Percentiles rank a stretch among this genome's conserved stretches.
Conservation (phyloP, 2,113 vertebrate genomes). For the Lycaon pictus region DNA sequence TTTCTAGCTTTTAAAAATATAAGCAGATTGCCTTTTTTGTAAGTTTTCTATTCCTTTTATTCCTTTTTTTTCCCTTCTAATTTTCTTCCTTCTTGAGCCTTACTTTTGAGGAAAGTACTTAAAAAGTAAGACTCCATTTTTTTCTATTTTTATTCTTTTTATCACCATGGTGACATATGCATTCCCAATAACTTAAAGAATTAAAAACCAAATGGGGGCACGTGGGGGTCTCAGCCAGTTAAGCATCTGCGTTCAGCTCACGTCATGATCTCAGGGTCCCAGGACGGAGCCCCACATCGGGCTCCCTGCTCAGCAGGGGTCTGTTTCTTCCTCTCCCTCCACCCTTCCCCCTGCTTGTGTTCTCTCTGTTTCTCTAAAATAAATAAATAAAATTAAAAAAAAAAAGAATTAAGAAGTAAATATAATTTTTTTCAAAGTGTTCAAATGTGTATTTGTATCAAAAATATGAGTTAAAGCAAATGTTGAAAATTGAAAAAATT, state of each 20-base stretch:
- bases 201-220: neutral
- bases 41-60: constrained; percentile 29
- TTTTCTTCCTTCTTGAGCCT: constrained; percentile 39
- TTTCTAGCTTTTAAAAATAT: neutral
- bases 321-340: neutral
- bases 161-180: neutral
- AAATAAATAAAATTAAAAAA: neutral
- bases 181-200: constrained; percentile 13
- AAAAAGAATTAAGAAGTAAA: constrained; percentile 28
- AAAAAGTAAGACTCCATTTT: neutral
- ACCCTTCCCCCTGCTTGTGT: neutral
- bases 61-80: neutral
- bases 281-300: neutral
- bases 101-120: neutral
- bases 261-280: neutral
- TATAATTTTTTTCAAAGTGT: neutral
- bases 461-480: constrained; percentile 9
- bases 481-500: constrained; percentile 30
- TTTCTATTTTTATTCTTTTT: neutral
- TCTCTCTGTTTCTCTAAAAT: neutral
- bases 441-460: constrained; percentile 4
- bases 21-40: neutral
- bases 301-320: neutral
- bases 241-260: neutral
- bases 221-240: neutral